A percentile compares a stretch with the other conserved stretches of the same genome.
Evolutionary conservation across 2,888 invertebrate genomes (phyloP).

Genomic region (Notodonta ziczac): DNA sequence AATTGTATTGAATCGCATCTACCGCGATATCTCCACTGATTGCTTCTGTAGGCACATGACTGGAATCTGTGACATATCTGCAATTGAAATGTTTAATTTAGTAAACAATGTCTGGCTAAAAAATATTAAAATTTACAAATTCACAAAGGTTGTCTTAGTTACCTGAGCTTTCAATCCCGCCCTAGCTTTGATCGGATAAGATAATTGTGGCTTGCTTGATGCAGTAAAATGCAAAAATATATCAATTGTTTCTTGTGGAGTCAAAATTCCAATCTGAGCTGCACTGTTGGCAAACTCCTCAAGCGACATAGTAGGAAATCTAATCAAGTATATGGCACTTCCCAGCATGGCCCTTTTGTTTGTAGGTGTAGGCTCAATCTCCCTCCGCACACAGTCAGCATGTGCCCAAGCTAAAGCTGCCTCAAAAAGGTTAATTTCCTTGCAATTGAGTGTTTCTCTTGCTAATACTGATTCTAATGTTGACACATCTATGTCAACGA

Average conservation of each 20-base stretch:
- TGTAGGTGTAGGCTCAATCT: conserved; percentile 91
- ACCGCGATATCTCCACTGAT: conserved; percentile 98
- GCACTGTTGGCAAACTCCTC: conserved; percentile 97
- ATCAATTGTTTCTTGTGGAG: conserved; percentile 96
- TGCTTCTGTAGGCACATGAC: conserved; percentile 97
- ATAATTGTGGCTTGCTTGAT: conserved; percentile 91
- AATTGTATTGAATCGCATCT: conserved; percentile 98
- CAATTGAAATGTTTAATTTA: not conserved
- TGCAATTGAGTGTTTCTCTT: conserved; percentile 97
- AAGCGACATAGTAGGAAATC: conserved; percentile 97
- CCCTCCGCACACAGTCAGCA: conserved; percentile 94
- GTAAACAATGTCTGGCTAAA: not conserved
- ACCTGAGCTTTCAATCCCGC: conserved; percentile 95
- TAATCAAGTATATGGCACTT: conserved; percentile 92
- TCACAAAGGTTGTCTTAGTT: conserved; percentile 22
- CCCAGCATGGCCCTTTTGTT: conserved; percentile 92
- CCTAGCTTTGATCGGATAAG: conserved; percentile 92
- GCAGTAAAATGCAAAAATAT: conserved; percentile 98
- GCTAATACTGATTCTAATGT: conserved; percentile 96
- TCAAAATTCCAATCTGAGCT: conserved; percentile 95
- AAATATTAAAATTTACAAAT: not conserved
- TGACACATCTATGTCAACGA: conserved; percentile 97
- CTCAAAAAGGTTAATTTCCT: conserved; percentile 95
- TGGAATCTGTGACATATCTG: conserved; percentile 98
- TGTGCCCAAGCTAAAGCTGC: conserved; percentile 97